Evolutionary conservation across 2,888 invertebrate genomes (phyloP).

Genomic region (Andricus quercusramuli): DNA sequence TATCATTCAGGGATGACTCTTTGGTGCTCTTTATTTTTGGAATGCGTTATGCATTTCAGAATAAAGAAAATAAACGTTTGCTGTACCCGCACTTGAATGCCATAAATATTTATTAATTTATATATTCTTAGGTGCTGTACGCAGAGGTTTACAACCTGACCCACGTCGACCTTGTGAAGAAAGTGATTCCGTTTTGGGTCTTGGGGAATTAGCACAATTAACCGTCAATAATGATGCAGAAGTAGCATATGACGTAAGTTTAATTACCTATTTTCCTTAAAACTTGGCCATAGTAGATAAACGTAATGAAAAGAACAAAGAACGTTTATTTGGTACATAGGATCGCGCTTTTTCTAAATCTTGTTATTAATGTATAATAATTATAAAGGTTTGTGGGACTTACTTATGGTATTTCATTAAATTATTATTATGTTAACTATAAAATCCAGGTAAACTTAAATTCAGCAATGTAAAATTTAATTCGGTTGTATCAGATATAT

Average conservation of each 20-base stretch:
- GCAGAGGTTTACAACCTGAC: constrained; percentile 70
- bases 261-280: background rate
- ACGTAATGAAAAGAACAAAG: too few relatives aligned
- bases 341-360: background rate
- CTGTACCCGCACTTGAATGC: background rate
- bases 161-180: constrained; percentile 80
- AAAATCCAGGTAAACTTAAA: too few relatives aligned
- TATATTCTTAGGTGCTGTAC: constrained; percentile 63
- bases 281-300: background rate
- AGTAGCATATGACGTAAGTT: constrained; percentile 89
- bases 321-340: too few relatives aligned
- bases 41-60: too few relatives aligned
- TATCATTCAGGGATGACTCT: too few relatives aligned
- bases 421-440: too few relatives aligned
- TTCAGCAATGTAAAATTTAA: too few relatives aligned
- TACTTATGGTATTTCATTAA: too few relatives aligned
- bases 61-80: background rate
- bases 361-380: too few relatives aligned
- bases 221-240: constrained; percentile 99
- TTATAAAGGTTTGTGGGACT: too few relatives aligned
- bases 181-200: constrained; percentile 88
- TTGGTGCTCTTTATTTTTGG: too few relatives aligned
- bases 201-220: constrained; percentile 97
- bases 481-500: too few relatives aligned
- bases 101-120: background rate